Evolutionary conservation across 2,888 invertebrate species (phyloP), one percentile per base, ranked within the genome.

Genomic region (Carabus problematicus): DNA sequence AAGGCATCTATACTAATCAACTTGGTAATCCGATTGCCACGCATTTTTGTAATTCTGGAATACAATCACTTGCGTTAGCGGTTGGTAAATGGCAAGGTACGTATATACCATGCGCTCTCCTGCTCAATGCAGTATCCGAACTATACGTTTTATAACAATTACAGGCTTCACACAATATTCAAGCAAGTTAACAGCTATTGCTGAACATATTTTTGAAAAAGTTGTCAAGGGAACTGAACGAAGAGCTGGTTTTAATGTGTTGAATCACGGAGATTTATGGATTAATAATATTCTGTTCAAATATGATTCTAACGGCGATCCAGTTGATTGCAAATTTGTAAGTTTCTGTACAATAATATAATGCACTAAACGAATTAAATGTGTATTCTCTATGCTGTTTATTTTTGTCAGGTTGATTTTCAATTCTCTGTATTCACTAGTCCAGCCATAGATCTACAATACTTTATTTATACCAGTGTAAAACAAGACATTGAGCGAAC

Each of bases 231-330:
- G 77, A 6, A 73, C 76, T 39, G 74, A 73, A 71, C 71, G 74
- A 42, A 74, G 72, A 69, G 72, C 76, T 2, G 78, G 77, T 1
- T 80, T 85, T 55, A 81, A 82, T 60, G 85, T 85, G 11, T 77
- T 85, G 9, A 84, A 84, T 72, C 85, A 85, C 70, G 85, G 85
- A 1, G 85, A 85, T 75, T 75, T 85, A 4, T 85, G 85, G 85
- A 78, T 82, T 0, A 85, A 85, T 71, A 85, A 85, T 72, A 81
- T 85, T 74, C 80, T 85, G 73, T 85, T 85, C 71, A 82, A 82
- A 73, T 82, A 85, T 71, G 74, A 81, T 70, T 72, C 78, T 12
- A 74, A 78, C 66, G 79, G 79, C 14, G 74, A 76, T 40, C 76
- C 82, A 6, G 74, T 76, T 47, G 82, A 84, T 29, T 77, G 82